Evolutionary conservation across 2,113 vertebrate genomes (phyloP).

Genomic region (Microtus pennsylvanicus): DNA sequence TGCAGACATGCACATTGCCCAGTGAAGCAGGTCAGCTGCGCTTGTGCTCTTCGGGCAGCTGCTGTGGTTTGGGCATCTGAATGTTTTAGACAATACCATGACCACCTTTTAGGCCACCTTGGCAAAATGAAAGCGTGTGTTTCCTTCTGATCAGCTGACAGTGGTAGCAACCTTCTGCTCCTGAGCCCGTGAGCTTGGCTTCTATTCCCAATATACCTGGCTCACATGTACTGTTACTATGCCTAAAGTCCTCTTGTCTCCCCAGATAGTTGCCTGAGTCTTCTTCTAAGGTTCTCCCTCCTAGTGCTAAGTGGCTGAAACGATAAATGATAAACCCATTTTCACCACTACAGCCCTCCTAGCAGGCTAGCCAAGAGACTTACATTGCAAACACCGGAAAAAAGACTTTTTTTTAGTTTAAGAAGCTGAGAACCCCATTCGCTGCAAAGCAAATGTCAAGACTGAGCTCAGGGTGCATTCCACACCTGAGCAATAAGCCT

Average conservation of each 20-base stretch:
- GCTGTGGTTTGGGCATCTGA: background rate
- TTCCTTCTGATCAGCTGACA: background rate
- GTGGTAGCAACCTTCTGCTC: background rate
- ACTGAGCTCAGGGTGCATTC: background rate
- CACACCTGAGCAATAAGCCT: conserved; percentile 47
- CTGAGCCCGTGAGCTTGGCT: background rate
- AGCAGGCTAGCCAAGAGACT: conserved; percentile 1
- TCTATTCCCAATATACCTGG: too few species aligned
- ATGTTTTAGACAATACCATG: background rate
- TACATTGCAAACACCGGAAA: background rate
- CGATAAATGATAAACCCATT: background rate
- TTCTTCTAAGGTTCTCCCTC: background rate
- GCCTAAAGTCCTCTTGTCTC: background rate
- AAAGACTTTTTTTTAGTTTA: conserved; percentile 56
- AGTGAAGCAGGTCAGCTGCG: too few species aligned
- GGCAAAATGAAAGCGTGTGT: background rate
- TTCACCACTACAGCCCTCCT: background rate
- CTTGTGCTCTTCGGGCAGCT: background rate
- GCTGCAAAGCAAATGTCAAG: conserved; percentile 35
- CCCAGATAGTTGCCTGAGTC: background rate
- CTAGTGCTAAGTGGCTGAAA: background rate
- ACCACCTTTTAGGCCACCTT: background rate
- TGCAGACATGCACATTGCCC: background rate
- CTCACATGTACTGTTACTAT: background rate
- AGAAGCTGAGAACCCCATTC: conserved; percentile 9